Percentiles rank a stretch among this genome's conserved stretches.
Conservation (phyloP, 2,113 vertebrate genomes). For the Rhegmatorhina hoffmannsi region DNA sequence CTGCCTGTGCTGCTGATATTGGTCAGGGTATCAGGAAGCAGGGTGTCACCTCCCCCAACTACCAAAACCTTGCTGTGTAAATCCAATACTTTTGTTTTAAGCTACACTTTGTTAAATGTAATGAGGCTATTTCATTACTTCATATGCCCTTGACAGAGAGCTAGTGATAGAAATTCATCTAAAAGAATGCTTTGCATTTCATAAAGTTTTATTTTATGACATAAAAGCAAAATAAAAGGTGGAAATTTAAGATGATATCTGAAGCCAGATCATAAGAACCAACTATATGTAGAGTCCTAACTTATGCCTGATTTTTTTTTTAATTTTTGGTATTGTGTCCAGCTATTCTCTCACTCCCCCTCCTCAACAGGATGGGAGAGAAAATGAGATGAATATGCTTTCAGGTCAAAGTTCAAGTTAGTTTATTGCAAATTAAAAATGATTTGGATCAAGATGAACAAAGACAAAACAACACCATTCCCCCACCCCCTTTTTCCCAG, state of each 20-base stretch:
- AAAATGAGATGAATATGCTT: background rate
- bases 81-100: background rate
- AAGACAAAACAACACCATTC: background rate
- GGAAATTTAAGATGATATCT: background rate
- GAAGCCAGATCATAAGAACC: background rate
- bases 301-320: background rate
- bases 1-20: background rate
- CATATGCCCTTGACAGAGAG: background rate
- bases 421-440: background rate
- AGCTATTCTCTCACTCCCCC: background rate
- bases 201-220: background rate
- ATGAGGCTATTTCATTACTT: background rate
- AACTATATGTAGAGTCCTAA: background rate
- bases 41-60: background rate
- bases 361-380: background rate
- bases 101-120: background rate
- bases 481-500: background rate
- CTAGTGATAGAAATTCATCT: background rate
- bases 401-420: background rate
- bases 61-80: background rate
- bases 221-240: background rate
- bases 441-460: background rate
- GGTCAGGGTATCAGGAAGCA: background rate
- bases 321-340: background rate
- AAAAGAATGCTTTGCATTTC: background rate